A percentile compares a stretch with the other conserved stretches of the same genome.
Conservation (phyloP, 1,140 invertebrate species). For the Sycophaga agraensis region DNA sequence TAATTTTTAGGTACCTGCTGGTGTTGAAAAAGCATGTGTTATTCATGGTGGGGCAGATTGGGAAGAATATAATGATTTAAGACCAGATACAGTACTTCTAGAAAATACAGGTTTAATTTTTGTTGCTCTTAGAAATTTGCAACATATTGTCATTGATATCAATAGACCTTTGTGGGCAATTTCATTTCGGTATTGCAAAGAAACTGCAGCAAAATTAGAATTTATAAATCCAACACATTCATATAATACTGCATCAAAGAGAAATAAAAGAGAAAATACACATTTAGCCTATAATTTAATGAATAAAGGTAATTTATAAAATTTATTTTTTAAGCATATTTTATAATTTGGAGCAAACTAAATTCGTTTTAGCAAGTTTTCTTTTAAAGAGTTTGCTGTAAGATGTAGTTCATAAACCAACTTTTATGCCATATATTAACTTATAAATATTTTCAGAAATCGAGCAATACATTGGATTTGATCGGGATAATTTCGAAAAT, state of each 20-base stretch:
- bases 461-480: slow-evolving; percentile 48
- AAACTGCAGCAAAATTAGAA: slow-evolving; percentile 44
- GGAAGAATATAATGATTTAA: slow-evolving; percentile 46
- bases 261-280: slow-evolving; percentile 34
- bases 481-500: slow-evolving; percentile 46
- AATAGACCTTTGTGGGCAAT: slow-evolving; percentile 44
- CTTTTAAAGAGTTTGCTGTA: too few species aligned
- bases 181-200: slow-evolving; percentile 22
- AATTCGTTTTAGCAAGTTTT: too few species aligned
- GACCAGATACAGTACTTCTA: slow-evolving; percentile 37
- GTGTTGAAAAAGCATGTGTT: slow-evolving; percentile 50
- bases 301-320: slow-evolving; percentile 36
- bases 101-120: slow-evolving; percentile 47
- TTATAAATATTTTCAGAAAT: slow-evolving; percentile 57
- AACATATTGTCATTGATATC: slow-evolving; percentile 51
- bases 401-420: too few species aligned
- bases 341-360: too few species aligned
- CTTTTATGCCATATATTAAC: too few species aligned
- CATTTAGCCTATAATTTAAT: slow-evolving; percentile 49
- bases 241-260: slow-evolving; percentile 20
- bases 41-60: slow-evolving; percentile 48
- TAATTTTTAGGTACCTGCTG: slow-evolving; percentile 46
- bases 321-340: too few species aligned
- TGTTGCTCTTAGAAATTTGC: slow-evolving; percentile 49
- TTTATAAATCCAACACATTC: slow-evolving; percentile 42